These are phyloP conservation scores for Serilophus lunatus DNA, from an alignment of 2,113 vertebrate genomes.

Conservation along the genomic window DNA sequence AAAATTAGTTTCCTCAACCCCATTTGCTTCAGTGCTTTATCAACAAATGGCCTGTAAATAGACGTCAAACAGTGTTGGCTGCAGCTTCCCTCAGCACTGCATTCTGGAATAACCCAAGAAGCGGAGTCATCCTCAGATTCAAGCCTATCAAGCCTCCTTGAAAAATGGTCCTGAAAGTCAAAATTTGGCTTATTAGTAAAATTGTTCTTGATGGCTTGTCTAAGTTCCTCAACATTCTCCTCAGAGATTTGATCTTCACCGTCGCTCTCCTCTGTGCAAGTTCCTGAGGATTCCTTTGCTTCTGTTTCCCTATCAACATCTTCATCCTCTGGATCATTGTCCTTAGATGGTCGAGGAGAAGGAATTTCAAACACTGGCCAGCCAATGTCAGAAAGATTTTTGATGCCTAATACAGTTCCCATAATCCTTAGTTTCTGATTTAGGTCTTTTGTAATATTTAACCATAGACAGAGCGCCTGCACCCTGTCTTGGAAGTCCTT, in stretches of 20 bases:
- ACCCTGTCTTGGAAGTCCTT: slow-evolving; percentile 96
- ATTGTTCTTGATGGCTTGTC: slow-evolving; percentile 50
- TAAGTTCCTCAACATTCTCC: slow-evolving; percentile 16
- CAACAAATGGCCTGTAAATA: slow-evolving; percentile 97
- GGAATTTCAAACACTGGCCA: slow-evolving; percentile 99
- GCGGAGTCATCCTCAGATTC: slow-evolving; percentile 84
- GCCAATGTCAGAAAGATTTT: slow-evolving; percentile 91
- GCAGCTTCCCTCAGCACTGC: slow-evolving; percentile 59
- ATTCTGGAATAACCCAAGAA: slow-evolving; percentile 70
- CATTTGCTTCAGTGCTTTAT: slow-evolving; percentile 99
- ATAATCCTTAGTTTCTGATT: slow-evolving; percentile 98
- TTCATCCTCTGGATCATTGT: slow-evolving; percentile 77
- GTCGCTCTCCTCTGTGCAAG: slow-evolving; percentile 84
- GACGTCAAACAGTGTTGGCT: slow-evolving; percentile 86
- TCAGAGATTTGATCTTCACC: slow-evolving; percentile 70
- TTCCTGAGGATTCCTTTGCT: slow-evolving; percentile 75
- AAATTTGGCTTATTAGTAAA: slow-evolving; percentile 59
- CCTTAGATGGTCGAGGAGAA: slow-evolving; percentile 87
- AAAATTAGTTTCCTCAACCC: slow-evolving; percentile 95
- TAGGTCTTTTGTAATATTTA: slow-evolving; percentile 97
- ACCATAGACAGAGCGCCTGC: slow-evolving; percentile 98
- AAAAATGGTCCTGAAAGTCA: slow-evolving; percentile 65
- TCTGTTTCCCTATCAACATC: slow-evolving; percentile 75
- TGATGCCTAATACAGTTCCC: slow-evolving; percentile 95
- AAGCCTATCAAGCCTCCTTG: slow-evolving; percentile 76